Conservation (phyloP, 92 coral and sea anemone genomes). For the Zoanthus solanderi region DNA sequence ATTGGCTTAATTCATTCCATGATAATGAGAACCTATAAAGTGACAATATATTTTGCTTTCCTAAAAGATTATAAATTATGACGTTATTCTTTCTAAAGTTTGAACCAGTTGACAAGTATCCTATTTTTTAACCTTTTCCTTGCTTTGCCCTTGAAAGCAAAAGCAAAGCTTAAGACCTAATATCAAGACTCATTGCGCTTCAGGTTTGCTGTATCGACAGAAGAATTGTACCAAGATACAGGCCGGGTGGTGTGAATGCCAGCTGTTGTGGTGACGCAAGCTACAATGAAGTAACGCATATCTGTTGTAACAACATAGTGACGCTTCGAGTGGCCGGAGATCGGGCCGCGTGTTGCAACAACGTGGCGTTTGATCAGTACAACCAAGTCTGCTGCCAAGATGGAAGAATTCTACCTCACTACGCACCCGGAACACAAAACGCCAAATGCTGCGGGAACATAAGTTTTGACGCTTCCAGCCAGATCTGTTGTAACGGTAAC, state of each 20-base stretch:
- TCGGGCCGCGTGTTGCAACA: constrained; percentile 47
- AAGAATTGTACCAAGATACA: constrained; percentile 16
- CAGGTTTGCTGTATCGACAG: constrained; percentile 52
- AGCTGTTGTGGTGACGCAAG: constrained; percentile 53
- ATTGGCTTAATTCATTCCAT: too few species aligned
- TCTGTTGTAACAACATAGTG: constrained; percentile 47
- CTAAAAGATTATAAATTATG: too few species aligned
- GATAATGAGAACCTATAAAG: too few species aligned
- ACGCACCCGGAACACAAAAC: constrained; percentile 7
- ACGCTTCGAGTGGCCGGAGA: constrained; percentile 25
- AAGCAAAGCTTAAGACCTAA: background rate
- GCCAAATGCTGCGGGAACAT: constrained; percentile 55
- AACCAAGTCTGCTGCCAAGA: constrained; percentile 56
- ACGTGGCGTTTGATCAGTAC: constrained; percentile 3
- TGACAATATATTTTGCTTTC: too few species aligned
- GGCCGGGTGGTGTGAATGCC: constrained; percentile 32
- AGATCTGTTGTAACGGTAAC: constrained; percentile 53
- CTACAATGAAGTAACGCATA: constrained; percentile 41
- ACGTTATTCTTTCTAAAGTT: too few species aligned
- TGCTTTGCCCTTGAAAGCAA: too few species aligned
- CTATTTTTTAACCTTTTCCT: background rate
- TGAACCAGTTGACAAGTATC: background rate
- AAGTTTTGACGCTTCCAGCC: constrained; percentile 19
- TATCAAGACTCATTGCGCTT: background rate
- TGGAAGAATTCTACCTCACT: constrained; percentile 25